Conservation (phyloP, 2,888 invertebrate genomes). For the Hemaris fuciformis region DNA sequence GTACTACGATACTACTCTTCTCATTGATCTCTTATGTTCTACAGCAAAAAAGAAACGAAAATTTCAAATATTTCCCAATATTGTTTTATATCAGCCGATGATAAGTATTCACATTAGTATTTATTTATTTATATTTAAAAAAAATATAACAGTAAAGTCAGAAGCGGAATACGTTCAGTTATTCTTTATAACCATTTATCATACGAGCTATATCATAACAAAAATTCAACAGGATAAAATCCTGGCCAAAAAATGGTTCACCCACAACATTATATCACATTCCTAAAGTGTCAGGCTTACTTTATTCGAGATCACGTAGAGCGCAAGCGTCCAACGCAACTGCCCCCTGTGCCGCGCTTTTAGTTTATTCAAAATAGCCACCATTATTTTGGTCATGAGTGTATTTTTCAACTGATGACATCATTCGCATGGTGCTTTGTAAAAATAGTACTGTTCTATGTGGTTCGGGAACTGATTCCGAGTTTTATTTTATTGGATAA, state of each 20-base stretch:
- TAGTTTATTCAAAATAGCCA: conserved; percentile 11
- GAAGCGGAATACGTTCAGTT: no score
- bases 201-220: no score
- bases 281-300: conserved; percentile 17
- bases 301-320: conserved; percentile 68
- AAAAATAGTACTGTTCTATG: not conserved
- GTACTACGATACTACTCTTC: no score
- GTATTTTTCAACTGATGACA: conserved; percentile 9
- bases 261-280: conserved; percentile 15
- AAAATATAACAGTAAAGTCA: no score
- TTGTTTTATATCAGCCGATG: no score
- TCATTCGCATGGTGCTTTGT: not conserved
- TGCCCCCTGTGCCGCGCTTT: conserved; percentile 5
- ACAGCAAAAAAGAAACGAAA: no score
- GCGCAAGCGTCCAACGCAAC: conserved; percentile 21
- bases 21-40: no score
- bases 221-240: not conserved
- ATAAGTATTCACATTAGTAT: no score
- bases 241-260: not conserved
- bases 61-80: no score
- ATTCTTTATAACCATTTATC: no score
- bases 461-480: not conserved
- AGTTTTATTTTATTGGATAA: not conserved
- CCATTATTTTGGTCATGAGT: conserved; percentile 12
- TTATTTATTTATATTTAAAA: no score